These are phyloP conservation scores for Picus viridis DNA, from an alignment of 2,797 vertebrate genomes.

Conservation along the genomic window DNA sequence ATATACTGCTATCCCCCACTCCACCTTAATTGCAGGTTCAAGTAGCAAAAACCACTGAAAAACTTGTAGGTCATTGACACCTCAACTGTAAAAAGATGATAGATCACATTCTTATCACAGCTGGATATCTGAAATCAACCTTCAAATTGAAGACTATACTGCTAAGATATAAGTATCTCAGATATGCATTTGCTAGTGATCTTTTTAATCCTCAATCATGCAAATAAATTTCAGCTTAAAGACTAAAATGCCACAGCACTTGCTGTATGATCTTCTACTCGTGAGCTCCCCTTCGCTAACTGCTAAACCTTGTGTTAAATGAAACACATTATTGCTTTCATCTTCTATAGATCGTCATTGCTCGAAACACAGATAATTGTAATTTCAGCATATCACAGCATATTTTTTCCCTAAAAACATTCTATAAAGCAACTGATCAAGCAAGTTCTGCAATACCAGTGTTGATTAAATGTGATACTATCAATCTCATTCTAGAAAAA, in stretches of 20 bases:
- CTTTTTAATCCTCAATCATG: neutral
- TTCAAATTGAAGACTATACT: neutral
- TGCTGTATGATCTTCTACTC: neutral
- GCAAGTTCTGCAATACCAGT: neutral
- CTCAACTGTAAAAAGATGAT: neutral
- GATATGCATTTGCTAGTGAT: neutral
- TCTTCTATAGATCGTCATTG: neutral
- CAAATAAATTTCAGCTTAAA: neutral
- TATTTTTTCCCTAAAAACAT: neutral
- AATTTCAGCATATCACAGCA: neutral
- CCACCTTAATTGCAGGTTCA: neutral
- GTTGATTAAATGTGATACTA: neutral
- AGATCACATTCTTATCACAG: neutral
- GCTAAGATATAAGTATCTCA: neutral
- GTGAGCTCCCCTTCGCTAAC: neutral
- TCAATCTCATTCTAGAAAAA: neutral
- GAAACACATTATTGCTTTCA: neutral
- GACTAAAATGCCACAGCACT: neutral
- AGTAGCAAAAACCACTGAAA: neutral
- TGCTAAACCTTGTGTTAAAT: neutral
- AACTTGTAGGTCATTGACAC: neutral
- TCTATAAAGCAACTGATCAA: neutral
- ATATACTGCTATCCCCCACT: fast-evolving
- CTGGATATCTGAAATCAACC: neutral
- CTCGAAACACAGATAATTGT: neutral